Evolutionary conservation across 2,888 invertebrate genomes (phyloP).

Genomic region (Cyclophora albipunctata): DNA sequence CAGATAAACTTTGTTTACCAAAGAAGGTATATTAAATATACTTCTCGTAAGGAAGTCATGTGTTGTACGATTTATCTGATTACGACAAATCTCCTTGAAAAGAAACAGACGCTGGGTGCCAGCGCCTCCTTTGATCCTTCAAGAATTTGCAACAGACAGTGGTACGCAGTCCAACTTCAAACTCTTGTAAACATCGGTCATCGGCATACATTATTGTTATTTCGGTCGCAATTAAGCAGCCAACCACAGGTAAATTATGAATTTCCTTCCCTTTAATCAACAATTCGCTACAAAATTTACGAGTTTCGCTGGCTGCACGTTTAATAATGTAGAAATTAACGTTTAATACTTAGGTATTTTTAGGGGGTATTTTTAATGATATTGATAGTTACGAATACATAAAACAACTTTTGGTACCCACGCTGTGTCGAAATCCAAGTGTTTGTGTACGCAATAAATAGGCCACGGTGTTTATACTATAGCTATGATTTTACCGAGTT

Average conservation of each 20-base stretch:
- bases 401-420: no score
- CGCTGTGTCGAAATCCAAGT: no score
- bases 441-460: no score
- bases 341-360: no score
- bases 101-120: slow-evolving; percentile 46
- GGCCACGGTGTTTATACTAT: no score
- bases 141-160: slow-evolving; percentile 36
- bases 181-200: slow-evolving; percentile 43
- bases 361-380: no score
- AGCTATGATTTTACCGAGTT: no score
- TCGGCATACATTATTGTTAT: slow-evolving; percentile 41
- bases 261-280: slow-evolving; percentile 14
- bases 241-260: slow-evolving; percentile 27
- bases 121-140: slow-evolving; percentile 54
- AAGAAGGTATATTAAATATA: slow-evolving; percentile 21
- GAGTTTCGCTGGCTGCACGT: slow-evolving; percentile 3
- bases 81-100: slow-evolving; percentile 53
- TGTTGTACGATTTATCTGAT: slow-evolving; percentile 52
- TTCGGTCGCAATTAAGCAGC: slow-evolving; percentile 32
- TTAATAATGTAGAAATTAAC: neutral
- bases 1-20: slow-evolving; percentile 12
- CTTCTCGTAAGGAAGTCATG: slow-evolving; percentile 47
- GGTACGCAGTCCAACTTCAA: slow-evolving; percentile 34
- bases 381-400: no score
- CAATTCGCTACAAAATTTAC: slow-evolving; percentile 13